A percentile compares a stretch with the other conserved stretches of the same genome.
These are phyloP conservation scores for Zenarchopterus dispar DNA, from an alignment of 2,797 vertebrate species.

Conservation along the genomic window DNA sequence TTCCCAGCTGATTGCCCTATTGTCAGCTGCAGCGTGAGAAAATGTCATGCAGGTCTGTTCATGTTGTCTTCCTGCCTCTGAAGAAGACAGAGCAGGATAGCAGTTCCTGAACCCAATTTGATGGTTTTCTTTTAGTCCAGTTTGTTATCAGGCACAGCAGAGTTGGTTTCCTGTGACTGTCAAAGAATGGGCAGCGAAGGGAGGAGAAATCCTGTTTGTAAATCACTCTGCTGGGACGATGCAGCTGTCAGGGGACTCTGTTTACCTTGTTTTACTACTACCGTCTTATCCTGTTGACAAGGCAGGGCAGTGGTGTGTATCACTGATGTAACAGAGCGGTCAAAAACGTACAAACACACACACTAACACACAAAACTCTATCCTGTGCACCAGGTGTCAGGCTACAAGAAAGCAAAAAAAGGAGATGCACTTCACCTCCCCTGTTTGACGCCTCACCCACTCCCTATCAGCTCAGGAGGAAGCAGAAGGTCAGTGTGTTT, in stretches of 20 bases:
- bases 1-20: conserved; percentile 35
- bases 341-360: conserved; percentile 41
- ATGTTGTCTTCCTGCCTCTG: conserved; percentile 50
- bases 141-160: conserved; percentile 73
- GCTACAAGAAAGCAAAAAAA: conserved; percentile 39
- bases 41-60: conserved; percentile 23
- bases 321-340: conserved; percentile 39
- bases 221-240: conserved; percentile 70
- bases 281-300: conserved; percentile 75
- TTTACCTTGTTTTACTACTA: conserved; percentile 76
- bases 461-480: conserved; percentile 48
- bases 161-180: conserved; percentile 67
- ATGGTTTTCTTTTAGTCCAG: conserved; percentile 39
- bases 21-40: conserved; percentile 56
- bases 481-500: conserved; percentile 40
- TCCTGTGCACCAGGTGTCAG: conserved; percentile 52
- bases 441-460: conserved; percentile 65
- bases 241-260: conserved; percentile 65
- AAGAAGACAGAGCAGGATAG: conserved; percentile 49
- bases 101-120: conserved; percentile 51
- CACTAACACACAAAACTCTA: conserved; percentile 23
- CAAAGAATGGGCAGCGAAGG: conserved; percentile 65
- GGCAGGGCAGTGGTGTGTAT: conserved; percentile 44
- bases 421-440: conserved; percentile 77
- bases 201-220: conserved; percentile 77